phyloP scores from a whole-genome alignment of 2,113 vertebrate genomes.

The Gallinago undulata region DNA sequence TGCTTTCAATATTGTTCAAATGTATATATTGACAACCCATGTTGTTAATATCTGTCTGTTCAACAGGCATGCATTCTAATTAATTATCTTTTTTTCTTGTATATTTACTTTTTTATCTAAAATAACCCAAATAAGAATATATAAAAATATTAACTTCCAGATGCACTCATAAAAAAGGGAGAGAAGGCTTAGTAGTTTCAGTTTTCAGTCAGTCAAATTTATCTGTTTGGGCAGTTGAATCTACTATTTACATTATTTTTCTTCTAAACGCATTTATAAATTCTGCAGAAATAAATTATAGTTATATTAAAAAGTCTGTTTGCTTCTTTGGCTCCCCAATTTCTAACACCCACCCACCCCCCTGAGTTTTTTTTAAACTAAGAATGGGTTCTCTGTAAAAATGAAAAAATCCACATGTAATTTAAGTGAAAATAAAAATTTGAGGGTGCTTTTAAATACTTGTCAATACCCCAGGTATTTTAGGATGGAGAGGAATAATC shows the following conservation, averaged over 20 bases:
- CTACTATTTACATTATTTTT: not conserved
- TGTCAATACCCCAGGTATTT: not conserved
- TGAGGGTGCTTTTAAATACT: not conserved
- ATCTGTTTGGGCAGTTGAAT: not conserved
- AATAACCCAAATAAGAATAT: not conserved
- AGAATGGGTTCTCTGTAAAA: not conserved
- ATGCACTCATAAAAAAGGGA: not conserved
- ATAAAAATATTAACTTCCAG: not conserved
- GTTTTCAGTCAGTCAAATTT: not conserved
- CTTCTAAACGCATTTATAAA: not conserved
- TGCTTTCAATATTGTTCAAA: not conserved
- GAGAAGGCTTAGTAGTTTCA: not conserved
- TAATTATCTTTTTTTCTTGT: not conserved
- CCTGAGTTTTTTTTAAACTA: not conserved
- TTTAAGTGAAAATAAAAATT: not conserved
- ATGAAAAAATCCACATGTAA: not conserved
- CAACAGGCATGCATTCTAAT: not conserved
- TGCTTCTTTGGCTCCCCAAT: not conserved
- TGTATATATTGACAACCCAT: not conserved
- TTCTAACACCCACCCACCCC: fast-evolving
- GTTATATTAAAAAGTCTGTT: not conserved
- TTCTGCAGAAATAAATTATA: not conserved
- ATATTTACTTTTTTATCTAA: not conserved
- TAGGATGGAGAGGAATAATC: not conserved
- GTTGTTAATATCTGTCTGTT: not conserved